Conservation (phyloP, 2,113 vertebrate genomes). For the Zosterops pallidus region DNA sequence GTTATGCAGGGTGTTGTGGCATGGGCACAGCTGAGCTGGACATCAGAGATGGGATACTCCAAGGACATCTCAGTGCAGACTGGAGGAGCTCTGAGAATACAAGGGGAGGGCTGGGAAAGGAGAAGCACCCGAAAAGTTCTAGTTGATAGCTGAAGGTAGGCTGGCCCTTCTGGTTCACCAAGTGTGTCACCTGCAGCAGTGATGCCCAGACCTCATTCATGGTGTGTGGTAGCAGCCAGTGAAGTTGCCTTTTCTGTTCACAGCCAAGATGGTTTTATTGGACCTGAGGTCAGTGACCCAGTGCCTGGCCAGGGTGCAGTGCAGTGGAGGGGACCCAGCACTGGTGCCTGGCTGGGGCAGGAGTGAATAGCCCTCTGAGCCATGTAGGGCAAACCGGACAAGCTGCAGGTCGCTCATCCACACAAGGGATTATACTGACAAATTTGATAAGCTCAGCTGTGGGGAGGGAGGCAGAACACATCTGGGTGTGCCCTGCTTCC, state of each 20-base stretch:
- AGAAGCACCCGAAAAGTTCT: neutral
- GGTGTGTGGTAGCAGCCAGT: fast-evolving
- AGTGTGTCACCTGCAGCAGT: fast-evolving
- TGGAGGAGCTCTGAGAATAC: neutral
- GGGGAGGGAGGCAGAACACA: fast-evolving
- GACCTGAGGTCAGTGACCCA: neutral
- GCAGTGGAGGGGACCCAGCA: neutral
- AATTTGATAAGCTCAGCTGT: too few relatives aligned
- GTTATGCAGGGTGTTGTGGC: fast-evolving
- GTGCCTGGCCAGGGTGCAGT: fast-evolving
- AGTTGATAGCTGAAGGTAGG: neutral
- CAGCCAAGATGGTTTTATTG: fast-evolving
- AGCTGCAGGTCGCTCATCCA: neutral
- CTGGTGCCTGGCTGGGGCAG: neutral
- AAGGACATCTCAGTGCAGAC: neutral
- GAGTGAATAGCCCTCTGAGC: too few relatives aligned
- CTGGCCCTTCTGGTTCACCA: fast-evolving
- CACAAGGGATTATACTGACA: neutral
- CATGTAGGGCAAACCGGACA: neutral
- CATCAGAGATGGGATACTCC: too few relatives aligned
- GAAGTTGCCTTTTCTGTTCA: fast-evolving
- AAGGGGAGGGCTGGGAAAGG: fast-evolving
- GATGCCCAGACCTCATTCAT: fast-evolving
- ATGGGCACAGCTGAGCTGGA: neutral
- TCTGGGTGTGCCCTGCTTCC: neutral